Percentiles rank a stretch among this genome's conserved stretches.
Conservation (phyloP, 2,113 vertebrate species). For the Theristicus caerulescens region DNA sequence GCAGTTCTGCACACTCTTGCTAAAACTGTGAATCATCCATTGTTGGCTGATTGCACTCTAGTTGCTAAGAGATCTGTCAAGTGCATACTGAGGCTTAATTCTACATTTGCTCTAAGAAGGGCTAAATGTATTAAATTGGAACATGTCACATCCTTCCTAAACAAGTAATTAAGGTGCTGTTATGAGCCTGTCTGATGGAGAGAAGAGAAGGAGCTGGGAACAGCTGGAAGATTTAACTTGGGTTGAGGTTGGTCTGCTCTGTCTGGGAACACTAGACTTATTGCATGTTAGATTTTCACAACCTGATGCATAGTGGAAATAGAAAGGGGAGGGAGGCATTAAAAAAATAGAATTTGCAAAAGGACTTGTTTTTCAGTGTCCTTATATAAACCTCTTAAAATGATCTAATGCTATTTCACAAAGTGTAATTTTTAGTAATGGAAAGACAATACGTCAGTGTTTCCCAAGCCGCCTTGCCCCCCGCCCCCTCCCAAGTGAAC, state of each 20-base stretch:
- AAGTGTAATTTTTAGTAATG: slow-evolving; percentile 65
- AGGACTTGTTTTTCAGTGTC: slow-evolving; percentile 45
- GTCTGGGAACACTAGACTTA: slow-evolving; percentile 32
- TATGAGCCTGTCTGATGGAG: slow-evolving; percentile 37
- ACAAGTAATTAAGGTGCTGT: slow-evolving; percentile 66
- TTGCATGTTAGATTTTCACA: slow-evolving; percentile 20
- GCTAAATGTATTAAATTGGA: slow-evolving; percentile 67
- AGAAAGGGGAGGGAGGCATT: slow-evolving; percentile 14
- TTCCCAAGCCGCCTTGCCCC: slow-evolving; percentile 43
- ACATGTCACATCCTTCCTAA: slow-evolving; percentile 72
- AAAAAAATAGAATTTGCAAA: slow-evolving; percentile 3
- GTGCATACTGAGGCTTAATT: slow-evolving; percentile 72
- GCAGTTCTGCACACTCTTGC: slow-evolving; percentile 71
- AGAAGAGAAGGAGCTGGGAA: neutral
- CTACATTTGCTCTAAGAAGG: slow-evolving; percentile 68
- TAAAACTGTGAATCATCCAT: slow-evolving; percentile 79
- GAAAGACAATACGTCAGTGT: slow-evolving; percentile 65
- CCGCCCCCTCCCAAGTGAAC: slow-evolving; percentile 5
- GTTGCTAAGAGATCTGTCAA: slow-evolving; percentile 77
- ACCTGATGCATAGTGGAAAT: slow-evolving; percentile 47
- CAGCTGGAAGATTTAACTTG: slow-evolving; percentile 42
- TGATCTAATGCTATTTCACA: slow-evolving; percentile 54
- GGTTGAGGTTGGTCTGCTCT: neutral
- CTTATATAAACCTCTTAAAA: slow-evolving; percentile 61
- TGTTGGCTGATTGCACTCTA: slow-evolving; percentile 73